Base-by-base conservation (phyloP, 2,888 invertebrate species). In the Muscina levida region DNA sequence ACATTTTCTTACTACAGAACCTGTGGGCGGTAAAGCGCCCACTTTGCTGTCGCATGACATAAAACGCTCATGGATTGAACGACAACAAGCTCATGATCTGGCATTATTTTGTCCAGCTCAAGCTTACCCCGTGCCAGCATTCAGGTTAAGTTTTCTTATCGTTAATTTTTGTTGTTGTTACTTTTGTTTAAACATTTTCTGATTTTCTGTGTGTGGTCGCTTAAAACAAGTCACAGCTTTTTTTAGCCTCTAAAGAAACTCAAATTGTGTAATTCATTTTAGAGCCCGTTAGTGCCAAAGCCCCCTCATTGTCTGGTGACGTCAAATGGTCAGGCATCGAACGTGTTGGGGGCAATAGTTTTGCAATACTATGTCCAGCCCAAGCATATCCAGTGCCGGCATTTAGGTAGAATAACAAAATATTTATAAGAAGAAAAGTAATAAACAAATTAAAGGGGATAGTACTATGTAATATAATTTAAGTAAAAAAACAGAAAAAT, bases 21-120 rank as follows among this genome's bases (percentile, higher is more conserved):
- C 86, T 37, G 85, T 88, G 67, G 88, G 88, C 66, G 87, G 87
- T 2, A 87, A 87, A 84, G 92, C 93, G 74, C 94, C 95, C 84
- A 93, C 93, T 86, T 72, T 89, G 59, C 85, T 89, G 0, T 87
- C 87, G 87, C 85, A 84, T 26, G 93, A 94, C 83, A 92, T 93
- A 83, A 93, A 93, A 91, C 88, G 89, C 75, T 87, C 84, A 48
- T 90, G 90, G 85, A 88, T 89, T 71, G 93, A 93, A 88, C 92
- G 94, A 89, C 91, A 91, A 86, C 91, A 91, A 82, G 92, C 92
- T 84, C 93, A 93, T 87, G 92, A 93, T 87, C 93, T 95, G 88
- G 94, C 93, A 66, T 90, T 95, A 84, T 92, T 95, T 87, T 95
- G 95, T 90, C 95, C 94, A 89, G 94, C 95, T 84, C 95, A 95